Base-by-base conservation (phyloP, 2,888 invertebrate genomes). In the Cetonia aurata region DNA sequence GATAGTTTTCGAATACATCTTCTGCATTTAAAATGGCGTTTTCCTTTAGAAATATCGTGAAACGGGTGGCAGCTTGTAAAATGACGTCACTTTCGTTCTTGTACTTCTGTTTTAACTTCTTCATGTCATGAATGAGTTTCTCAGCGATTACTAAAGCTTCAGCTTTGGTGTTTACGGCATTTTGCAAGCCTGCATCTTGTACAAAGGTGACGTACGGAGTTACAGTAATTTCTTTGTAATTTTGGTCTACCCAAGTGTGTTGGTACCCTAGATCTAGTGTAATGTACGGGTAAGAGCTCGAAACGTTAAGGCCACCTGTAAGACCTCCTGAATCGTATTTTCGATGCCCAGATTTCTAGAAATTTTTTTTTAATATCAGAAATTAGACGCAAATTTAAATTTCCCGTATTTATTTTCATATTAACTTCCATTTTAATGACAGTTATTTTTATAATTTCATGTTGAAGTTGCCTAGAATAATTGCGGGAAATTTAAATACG, bases 21-120 rank as follows among this genome's bases (percentile, higher is more conserved):
- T 78, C 80, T 62, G 78, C 79, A 0, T 80, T 76, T 1, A 81
- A 75, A 46, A 83, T 80, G 0, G 83, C 81, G 74, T 83, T 82
- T 31, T 78, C 76, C 67, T 79, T 76, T 15, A 83, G 71, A 72
- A 82, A 83, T 75, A 80, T 77, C 0, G 81, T 80, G 74, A 83
- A 83, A 59, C 77, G 79, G 1, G 82, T 81, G 41, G 80, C 78
- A 42, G 57, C 67, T 33, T 50, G 15, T 6, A 68, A 19, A 37
- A 68, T 68, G 12, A 57, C 25, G 33, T 57, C 19, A n/a, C 48
- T 13, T 17, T 68, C 67, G 6, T 13, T 50, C 48, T 31, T 33
- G 19, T 66, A 65, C 15, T 62, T 33, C 8, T 33, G n/a, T 10
- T 50, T 53, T 46, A 65, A 13, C 1, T 2, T 8, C 13, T 31